Percentiles rank a stretch among this genome's conserved stretches.
These are phyloP conservation scores for Limonius californicus DNA, from an alignment of 1,140 invertebrate genomes.

Conservation along the genomic window DNA sequence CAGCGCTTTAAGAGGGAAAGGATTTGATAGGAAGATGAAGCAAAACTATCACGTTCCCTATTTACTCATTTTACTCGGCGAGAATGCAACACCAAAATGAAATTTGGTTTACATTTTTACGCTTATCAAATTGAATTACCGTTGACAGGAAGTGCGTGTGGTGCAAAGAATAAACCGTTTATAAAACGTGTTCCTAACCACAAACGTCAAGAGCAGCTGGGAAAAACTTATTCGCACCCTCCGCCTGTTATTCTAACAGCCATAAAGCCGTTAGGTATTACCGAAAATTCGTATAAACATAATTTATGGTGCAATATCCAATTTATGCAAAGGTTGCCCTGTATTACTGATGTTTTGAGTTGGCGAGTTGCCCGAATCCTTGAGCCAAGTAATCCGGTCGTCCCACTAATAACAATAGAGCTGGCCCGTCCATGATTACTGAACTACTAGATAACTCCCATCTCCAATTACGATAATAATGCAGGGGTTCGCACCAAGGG, in stretches of 20 bases:
- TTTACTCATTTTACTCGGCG: too few species aligned
- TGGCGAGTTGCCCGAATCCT: constrained; percentile 11
- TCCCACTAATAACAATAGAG: constrained; percentile 15
- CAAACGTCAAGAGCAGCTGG: constrained; percentile 4
- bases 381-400: constrained; percentile 12
- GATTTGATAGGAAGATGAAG: too few species aligned
- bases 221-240: constrained; percentile 1
- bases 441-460: constrained; percentile 4
- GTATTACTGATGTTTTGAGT: constrained; percentile 17
- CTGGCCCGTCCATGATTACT: neutral
- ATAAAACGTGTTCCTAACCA: neutral
- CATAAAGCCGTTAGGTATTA: neutral
- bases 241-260: constrained; percentile 2
- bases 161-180: neutral
- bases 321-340: constrained; percentile 7
- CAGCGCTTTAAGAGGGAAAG: too few species aligned
- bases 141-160: neutral
- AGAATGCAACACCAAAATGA: neutral
- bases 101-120: neutral
- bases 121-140: constrained; percentile 1
- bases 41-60: too few species aligned
- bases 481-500: too few species aligned
- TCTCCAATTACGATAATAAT: constrained; percentile 4
- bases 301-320: constrained; percentile 9
- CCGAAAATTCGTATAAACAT: constrained; percentile 1